These are phyloP conservation scores for Uria aalge DNA, from an alignment of 2,113 vertebrate species.

Conservation along the genomic window DNA sequence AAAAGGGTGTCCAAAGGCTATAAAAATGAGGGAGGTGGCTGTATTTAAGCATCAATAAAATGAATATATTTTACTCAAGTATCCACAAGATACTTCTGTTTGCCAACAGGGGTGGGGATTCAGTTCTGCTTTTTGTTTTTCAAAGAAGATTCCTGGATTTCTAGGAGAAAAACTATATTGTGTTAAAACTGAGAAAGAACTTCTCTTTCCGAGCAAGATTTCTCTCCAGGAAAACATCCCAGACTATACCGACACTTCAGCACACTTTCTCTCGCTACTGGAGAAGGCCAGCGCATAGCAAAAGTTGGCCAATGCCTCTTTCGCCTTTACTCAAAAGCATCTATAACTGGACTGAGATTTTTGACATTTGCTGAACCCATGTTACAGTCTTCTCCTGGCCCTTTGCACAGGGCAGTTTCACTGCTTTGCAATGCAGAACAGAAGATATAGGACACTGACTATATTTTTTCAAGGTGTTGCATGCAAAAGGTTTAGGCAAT, in stretches of 20 bases:
- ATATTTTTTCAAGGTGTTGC: background rate
- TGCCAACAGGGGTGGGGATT: background rate
- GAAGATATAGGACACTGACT: background rate
- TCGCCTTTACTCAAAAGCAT: background rate
- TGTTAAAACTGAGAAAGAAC: constrained; percentile 43
- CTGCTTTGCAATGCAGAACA: background rate
- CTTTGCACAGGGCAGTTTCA: accelerated
- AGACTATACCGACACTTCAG: background rate
- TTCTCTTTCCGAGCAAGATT: constrained; percentile 20
- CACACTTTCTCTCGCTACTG: background rate
- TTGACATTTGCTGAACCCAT: background rate
- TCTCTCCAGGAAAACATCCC: constrained; percentile 46
- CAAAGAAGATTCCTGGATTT: constrained; percentile 56
- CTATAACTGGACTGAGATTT: background rate
- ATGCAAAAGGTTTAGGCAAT: background rate
- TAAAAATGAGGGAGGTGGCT: constrained; percentile 1
- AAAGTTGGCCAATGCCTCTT: background rate
- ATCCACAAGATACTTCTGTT: background rate
- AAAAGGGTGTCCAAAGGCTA: constrained; percentile 37
- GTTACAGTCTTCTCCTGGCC: background rate
- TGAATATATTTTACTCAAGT: background rate
- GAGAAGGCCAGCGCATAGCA: background rate
- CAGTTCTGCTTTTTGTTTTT: constrained; percentile 36
- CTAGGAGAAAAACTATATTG: constrained; percentile 47
- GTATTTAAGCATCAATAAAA: constrained; percentile 1